These are phyloP conservation scores for Sycophila sp. DNA, from an alignment of 1,140 invertebrate species.

Conservation along the genomic window DNA sequence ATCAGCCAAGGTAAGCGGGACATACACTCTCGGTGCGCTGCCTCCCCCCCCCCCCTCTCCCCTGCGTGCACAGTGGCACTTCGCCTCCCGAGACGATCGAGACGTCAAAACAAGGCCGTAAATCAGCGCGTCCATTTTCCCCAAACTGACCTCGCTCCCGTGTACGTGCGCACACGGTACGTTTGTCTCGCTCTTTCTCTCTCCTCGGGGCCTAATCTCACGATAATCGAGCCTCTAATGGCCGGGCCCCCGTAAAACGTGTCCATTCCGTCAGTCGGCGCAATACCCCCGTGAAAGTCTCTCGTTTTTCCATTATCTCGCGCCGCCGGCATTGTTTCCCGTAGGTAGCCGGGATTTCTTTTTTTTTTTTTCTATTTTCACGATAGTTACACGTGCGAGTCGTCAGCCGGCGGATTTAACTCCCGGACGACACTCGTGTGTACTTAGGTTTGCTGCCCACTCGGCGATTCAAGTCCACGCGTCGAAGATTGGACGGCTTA, in stretches of 20 bases:
- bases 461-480: not conserved
- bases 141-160: slow-evolving; percentile 31
- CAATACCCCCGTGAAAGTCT: not conserved
- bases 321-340: too few species aligned
- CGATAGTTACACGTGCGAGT: not conserved
- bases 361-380: slow-evolving; percentile 12
- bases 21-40: not conserved
- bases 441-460: slow-evolving; percentile 1
- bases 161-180: too few species aligned
- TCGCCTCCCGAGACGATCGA: not conserved
- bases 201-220: slow-evolving; percentile 11
- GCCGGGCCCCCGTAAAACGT: not conserved
- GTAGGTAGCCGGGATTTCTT: too few species aligned
- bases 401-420: slow-evolving; percentile 14
- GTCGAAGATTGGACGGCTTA: slow-evolving; percentile 8
- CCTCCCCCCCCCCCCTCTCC: not conserved
- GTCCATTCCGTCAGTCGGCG: not conserved
- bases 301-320: slow-evolving; percentile 14
- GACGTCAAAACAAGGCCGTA: slow-evolving; percentile 27
- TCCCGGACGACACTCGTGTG: slow-evolving; percentile 14
- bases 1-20: slow-evolving; percentile 15
- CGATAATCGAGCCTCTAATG: slow-evolving; percentile 31
- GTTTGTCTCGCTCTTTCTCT: slow-evolving; percentile 7
- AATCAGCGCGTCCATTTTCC: slow-evolving; percentile 21
- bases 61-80: not conserved